These are phyloP conservation scores for Rhingia rostrata DNA, from an alignment of 2,888 invertebrate genomes.

Conservation along the genomic window DNA sequence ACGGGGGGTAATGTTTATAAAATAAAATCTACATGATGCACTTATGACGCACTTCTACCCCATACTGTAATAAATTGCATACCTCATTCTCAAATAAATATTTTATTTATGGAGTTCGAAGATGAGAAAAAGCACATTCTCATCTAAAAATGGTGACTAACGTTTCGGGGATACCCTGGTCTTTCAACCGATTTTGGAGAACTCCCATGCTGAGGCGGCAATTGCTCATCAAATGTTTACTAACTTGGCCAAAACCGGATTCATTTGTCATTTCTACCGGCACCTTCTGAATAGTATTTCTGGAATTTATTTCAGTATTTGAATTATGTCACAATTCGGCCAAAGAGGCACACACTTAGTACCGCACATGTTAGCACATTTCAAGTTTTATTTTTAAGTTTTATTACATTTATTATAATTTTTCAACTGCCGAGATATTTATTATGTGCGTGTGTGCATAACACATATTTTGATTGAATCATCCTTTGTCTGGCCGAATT, in stretches of 20 bases:
- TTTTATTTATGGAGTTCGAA: slow-evolving; percentile 35
- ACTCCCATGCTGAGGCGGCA: slow-evolving; percentile 11
- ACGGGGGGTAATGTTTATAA: too few species aligned
- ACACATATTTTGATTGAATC: slow-evolving; percentile 58
- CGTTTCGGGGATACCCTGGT: slow-evolving; percentile 64
- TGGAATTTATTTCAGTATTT: slow-evolving; percentile 66
- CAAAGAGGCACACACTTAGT: slow-evolving; percentile 21
- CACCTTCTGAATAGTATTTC: slow-evolving; percentile 47
- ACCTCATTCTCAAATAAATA: slow-evolving; percentile 1
- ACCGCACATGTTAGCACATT: slow-evolving; percentile 60
- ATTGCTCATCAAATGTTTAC: slow-evolving; percentile 32
- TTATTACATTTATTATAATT: too few species aligned
- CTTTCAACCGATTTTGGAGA: slow-evolving; percentile 53
- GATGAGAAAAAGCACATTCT: slow-evolving; percentile 11
- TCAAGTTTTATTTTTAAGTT: slow-evolving; percentile 8
- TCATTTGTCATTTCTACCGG: slow-evolving; percentile 17
- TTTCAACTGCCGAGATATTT: background rate
- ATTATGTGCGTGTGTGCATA: slow-evolving; percentile 23
- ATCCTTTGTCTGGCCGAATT: slow-evolving; percentile 68
- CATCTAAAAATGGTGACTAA: slow-evolving; percentile 56
- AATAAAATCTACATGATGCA: too few species aligned
- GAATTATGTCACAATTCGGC: slow-evolving; percentile 59
- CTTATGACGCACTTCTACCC: background rate
- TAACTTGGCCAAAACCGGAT: slow-evolving; percentile 30
- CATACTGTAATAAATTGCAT: slow-evolving; percentile 30